Evolutionary conservation across 2,888 invertebrate species (phyloP), one percentile per base, ranked within the genome.

Genomic region (Sinopyrophorus schimmeli): DNA sequence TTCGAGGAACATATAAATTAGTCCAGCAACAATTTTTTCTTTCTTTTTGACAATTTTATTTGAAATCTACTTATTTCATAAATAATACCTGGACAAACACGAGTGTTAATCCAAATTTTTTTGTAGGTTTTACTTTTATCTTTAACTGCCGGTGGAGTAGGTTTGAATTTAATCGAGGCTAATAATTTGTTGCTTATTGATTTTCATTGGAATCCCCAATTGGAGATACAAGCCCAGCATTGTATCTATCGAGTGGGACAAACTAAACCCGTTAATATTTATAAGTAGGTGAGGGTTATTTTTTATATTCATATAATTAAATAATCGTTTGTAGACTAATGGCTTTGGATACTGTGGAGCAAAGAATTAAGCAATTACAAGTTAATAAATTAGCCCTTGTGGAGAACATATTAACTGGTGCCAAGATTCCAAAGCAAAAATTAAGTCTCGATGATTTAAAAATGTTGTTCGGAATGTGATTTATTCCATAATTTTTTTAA

Each of bases 181-280:
- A 95, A 91, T 77, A 92, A 97, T 71, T 79, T 98, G 31, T 80
- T 96, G 17, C 76, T 98, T 18, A 72, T 94, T 12, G 97, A 98
- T 75, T 81, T 93, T 39, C 96, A 97, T 73, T 98, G 96, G 94
- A 98, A 97, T 79, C 97, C 97, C 0, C 95, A 96, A 65, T 74
- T 97, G 30, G 97, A 98, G 73, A 80, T 86, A 27, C 97, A 97
- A 73, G 97, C 96, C 0, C 92, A 91, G 74, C 97, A 97, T 76
- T 79, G 97, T 51, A 86, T 97, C 53, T 94, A 95, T 74, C 77
- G 96, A 50, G 85, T 96, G 54, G 96, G 96, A 0, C 97, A 97
- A 71, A 81, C 73, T 32, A 89, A 87, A 65, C 73, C 81, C 59
- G 94, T 95, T 0, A 78, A 80, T 60, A 83, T 96, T 35, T 90